Evolutionary conservation across 2,797 vertebrate genomes (phyloP).

Genomic region (Poeciliopsis turneri): DNA sequence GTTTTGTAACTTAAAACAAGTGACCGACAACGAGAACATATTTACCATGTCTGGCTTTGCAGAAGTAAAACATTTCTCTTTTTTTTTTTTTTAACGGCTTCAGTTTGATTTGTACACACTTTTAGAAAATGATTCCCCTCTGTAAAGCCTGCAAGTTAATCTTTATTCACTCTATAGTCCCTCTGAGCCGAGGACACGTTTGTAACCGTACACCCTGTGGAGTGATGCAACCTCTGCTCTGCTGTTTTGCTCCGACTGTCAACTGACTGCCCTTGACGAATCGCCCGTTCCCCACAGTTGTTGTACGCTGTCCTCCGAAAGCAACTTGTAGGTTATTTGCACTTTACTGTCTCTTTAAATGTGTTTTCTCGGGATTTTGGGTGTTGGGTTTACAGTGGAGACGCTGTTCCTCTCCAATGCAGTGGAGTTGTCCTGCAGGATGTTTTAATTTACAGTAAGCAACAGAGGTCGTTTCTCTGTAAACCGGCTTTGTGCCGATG

Average conservation of each 20-base stretch:
- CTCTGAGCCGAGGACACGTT: conserved; percentile 41
- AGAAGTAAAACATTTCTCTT: conserved; percentile 8
- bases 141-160: background rate
- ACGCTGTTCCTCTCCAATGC: background rate
- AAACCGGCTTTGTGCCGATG: background rate
- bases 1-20: background rate
- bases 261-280: conserved; percentile 37
- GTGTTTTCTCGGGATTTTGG: background rate
- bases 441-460: conserved; percentile 33
- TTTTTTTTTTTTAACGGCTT: background rate
- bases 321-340: conserved; percentile 1
- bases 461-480: background rate
- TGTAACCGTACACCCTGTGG: conserved; percentile 58
- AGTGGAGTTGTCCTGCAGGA: conserved; percentile 1
- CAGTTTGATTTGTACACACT: background rate
- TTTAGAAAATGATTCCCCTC: background rate
- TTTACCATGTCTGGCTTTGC: background rate
- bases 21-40: background rate
- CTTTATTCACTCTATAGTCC: conserved; percentile 28
- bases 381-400: background rate
- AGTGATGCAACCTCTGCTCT: conserved; percentile 26
- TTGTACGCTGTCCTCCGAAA: conserved; percentile 5
- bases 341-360: conserved; percentile 6
- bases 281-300: conserved; percentile 16
- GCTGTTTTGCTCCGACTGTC: conserved; percentile 9